Evolutionary conservation across 1,140 invertebrate genomes (phyloP).

Genomic region (Drosophila nasuta): DNA sequence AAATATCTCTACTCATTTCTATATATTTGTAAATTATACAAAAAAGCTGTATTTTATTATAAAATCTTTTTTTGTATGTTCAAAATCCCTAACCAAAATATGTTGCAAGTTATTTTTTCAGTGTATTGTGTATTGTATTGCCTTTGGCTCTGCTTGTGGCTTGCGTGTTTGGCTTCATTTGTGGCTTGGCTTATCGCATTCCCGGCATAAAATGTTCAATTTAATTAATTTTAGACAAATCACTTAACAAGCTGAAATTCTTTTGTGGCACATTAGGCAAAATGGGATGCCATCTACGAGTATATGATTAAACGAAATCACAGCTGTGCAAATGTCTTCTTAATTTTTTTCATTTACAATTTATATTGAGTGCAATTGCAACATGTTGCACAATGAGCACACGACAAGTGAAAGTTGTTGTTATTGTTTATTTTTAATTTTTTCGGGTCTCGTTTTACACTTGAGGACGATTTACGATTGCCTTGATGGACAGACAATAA

Average conservation of each 20-base stretch:
- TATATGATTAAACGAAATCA: neutral
- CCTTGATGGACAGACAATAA: slow-evolving; percentile 68
- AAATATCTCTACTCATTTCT: no score
- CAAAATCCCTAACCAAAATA: no score
- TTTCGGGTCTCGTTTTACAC: slow-evolving; percentile 57
- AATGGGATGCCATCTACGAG: neutral
- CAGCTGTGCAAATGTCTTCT: neutral
- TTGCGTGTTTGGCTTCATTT: slow-evolving; percentile 48
- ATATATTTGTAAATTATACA: no score
- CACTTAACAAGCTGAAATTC: slow-evolving; percentile 51
- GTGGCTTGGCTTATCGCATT: slow-evolving; percentile 40
- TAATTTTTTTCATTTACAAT: no score
- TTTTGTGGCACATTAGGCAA: slow-evolving; percentile 23
- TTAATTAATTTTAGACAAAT: slow-evolving; percentile 66
- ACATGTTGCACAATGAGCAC: slow-evolving; percentile 42
- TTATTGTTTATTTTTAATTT: slow-evolving; percentile 14
- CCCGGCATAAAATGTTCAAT: slow-evolving; percentile 49
- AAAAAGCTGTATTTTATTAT: no score
- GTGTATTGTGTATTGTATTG: slow-evolving; percentile 2
- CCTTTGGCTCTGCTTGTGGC: slow-evolving; percentile 10
- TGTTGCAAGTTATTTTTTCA: neutral
- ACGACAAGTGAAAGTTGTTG: slow-evolving; percentile 67
- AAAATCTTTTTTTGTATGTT: neutral
- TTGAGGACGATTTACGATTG: slow-evolving; percentile 48
- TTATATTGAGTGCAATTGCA: slow-evolving; percentile 6